phyloP scores from a whole-genome alignment of 2,113 vertebrate species.

The Athene noctua region DNA sequence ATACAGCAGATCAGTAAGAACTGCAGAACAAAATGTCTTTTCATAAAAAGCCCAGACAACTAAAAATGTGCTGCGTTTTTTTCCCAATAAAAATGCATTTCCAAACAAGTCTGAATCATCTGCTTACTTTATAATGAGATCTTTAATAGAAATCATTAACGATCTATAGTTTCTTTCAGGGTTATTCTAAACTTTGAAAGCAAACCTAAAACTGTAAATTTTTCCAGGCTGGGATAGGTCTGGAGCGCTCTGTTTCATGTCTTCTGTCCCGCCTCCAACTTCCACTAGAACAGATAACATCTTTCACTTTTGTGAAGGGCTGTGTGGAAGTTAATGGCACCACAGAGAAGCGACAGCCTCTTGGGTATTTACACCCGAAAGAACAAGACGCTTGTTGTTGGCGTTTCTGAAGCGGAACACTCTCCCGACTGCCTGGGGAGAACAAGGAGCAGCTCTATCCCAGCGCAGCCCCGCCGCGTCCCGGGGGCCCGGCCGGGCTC shows the following conservation, averaged over 20 bases:
- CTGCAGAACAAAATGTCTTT: slow-evolving; percentile 37
- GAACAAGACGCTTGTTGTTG: slow-evolving; percentile 65
- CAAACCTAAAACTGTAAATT: neutral
- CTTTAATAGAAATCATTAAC: neutral
- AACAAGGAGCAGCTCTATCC: neutral
- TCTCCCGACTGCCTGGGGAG: neutral
- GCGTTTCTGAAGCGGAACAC: neutral
- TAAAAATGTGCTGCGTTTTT: slow-evolving; percentile 23
- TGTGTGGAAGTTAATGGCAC: slow-evolving; percentile 7
- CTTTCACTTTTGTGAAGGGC: neutral
- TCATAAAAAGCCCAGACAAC: slow-evolving; percentile 22
- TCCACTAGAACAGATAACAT: neutral
- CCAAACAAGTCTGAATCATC: neutral
- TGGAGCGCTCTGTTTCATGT: neutral
- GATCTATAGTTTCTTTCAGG: neutral
- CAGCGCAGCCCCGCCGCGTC: neutral
- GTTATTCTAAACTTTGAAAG: neutral
- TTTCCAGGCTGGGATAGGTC: neutral
- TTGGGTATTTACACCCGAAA: neutral
- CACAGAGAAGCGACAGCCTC: neutral
- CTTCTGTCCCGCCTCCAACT: neutral
- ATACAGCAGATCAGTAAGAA: neutral
- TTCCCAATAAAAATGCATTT: neutral
- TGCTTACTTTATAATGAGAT: neutral
- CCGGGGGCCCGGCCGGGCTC: neutral